Evolutionary conservation across 2,888 invertebrate genomes (phyloP), one percentile per base, ranked within the genome.

Genomic region (Buathra laborator): DNA sequence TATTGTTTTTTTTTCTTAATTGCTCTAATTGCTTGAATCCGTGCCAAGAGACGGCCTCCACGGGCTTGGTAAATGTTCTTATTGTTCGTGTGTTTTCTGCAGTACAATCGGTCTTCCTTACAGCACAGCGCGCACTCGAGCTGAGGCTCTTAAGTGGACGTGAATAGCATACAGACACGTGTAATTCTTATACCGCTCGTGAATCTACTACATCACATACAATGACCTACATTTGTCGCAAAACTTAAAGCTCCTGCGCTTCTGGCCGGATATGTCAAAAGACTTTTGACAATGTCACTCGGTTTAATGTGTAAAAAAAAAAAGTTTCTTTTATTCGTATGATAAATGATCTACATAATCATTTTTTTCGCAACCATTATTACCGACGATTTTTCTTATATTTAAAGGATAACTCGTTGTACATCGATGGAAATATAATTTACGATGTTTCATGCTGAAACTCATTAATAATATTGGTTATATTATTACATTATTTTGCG

Each of bases 1-100:
- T 12, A 24, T 24, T 37, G 9, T 44, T 59, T 6, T 14, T 75
- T 75, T 51, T 76, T 71, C 67, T 79, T 79, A 81, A 78, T 78
- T 68, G 68, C 70, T 62, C 75, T 81, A 85, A 85, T 86, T 83
- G 56, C 67, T 81, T 85, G 85, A 86, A 51, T 51, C 32, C 56
- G 51, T 71, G 81, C 81, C 83, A 85, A 78, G 44, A 53, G 70
- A 67, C 46, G 66, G 32, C 70, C 48, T 70, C 5, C 79, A 19
- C 64, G 46, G 67, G 70, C 43, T 59, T 79, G 14, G 24, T 83
- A 48, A 59, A 29, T 29, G 16, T 14, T 43, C 68, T 43, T 43
- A 56, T 70, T 48, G 70, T 82, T 48, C 46, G 51, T 64, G 48
- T 59, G 37, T 70, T 0, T 51, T 43, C 43, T 51, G 53, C 14